A percentile compares a stretch with the other conserved stretches of the same genome.
Evolutionary conservation across 2,888 invertebrate species (phyloP).

Genomic region (Acronicta psi): DNA sequence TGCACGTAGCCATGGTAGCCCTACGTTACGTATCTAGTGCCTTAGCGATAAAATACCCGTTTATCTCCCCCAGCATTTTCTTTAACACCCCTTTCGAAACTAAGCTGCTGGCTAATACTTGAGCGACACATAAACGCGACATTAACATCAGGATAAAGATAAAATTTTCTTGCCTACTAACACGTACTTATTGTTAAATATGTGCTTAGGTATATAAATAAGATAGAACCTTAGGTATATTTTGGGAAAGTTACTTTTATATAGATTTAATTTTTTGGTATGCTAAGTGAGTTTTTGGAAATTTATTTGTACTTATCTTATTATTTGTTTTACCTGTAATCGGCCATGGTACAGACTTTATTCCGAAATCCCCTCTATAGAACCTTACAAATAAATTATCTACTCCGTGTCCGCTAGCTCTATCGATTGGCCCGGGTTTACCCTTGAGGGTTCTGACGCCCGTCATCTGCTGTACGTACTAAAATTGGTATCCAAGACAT

Average conservation of each 20-base stretch:
- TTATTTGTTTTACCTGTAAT: no score
- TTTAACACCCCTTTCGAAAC: slow-evolving; percentile 59
- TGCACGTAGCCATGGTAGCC: slow-evolving; percentile 30
- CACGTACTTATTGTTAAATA: slow-evolving; percentile 39
- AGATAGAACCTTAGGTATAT: slow-evolving; percentile 26
- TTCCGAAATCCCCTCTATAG: no score
- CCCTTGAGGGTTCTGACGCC: slow-evolving; percentile 19
- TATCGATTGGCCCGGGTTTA: slow-evolving; percentile 80
- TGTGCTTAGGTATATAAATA: slow-evolving; percentile 44
- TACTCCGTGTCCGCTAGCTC: slow-evolving; percentile 56
- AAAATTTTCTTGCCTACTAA: slow-evolving; percentile 51
- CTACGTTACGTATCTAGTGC: slow-evolving; percentile 35
- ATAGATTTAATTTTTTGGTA: no score
- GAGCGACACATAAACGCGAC: slow-evolving; percentile 54
- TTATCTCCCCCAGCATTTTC: slow-evolving; percentile 63
- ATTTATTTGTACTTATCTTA: no score
- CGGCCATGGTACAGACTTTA: no score
- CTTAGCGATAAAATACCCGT: slow-evolving; percentile 52
- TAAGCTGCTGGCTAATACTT: slow-evolving; percentile 57
- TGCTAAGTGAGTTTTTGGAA: no score
- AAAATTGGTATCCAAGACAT: background rate
- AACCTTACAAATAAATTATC: slow-evolving; percentile 8
- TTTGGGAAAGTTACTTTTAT: background rate
- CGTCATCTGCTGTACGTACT: slow-evolving; percentile 20
- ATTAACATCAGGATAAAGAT: slow-evolving; percentile 62